These are phyloP conservation scores for Sparus aurata DNA, from an alignment of 2,797 vertebrate species.

Conservation along the genomic window DNA sequence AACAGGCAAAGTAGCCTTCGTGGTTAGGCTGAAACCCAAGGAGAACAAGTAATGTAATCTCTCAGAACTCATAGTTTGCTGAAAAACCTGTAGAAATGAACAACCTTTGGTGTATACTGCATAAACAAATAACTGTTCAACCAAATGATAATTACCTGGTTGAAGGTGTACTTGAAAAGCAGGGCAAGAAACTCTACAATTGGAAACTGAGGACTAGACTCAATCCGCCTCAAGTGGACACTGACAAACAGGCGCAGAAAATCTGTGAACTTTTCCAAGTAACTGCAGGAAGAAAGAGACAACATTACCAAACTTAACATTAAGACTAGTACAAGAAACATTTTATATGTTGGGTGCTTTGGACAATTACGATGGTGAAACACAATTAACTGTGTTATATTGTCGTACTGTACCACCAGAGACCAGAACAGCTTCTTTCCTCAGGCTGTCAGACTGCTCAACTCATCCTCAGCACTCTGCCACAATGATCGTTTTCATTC, in stretches of 20 bases:
- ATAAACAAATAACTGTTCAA: background rate
- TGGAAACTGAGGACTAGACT: conserved; percentile 97
- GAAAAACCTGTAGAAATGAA: background rate
- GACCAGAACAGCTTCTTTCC: no score
- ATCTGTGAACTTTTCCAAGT: conserved; percentile 99
- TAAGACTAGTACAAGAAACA: no score
- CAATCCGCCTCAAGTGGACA: conserved; percentile 95
- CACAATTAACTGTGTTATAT: no score
- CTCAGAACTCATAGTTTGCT: background rate
- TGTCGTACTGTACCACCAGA: no score
- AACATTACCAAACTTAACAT: conserved; percentile 10
- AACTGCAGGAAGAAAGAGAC: conserved; percentile 83
- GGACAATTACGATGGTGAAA: no score
- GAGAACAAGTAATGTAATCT: conserved; percentile 3
- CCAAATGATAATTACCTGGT: conserved; percentile 89
- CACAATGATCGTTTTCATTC: no score
- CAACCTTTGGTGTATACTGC: background rate
- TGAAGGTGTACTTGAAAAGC: conserved; percentile 98
- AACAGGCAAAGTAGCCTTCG: conserved; percentile 98
- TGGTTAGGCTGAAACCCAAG: conserved; percentile 90
- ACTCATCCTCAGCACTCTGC: no score
- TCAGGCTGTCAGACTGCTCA: no score
- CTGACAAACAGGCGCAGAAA: conserved; percentile 98
- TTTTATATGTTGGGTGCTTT: background rate
- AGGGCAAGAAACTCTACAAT: conserved; percentile 96